Evolutionary conservation across 35 echinoderm and acorn worm genomes (phyloP), one percentile per base, ranked within the genome.

Genomic region (Amphiura filiformis): DNA sequence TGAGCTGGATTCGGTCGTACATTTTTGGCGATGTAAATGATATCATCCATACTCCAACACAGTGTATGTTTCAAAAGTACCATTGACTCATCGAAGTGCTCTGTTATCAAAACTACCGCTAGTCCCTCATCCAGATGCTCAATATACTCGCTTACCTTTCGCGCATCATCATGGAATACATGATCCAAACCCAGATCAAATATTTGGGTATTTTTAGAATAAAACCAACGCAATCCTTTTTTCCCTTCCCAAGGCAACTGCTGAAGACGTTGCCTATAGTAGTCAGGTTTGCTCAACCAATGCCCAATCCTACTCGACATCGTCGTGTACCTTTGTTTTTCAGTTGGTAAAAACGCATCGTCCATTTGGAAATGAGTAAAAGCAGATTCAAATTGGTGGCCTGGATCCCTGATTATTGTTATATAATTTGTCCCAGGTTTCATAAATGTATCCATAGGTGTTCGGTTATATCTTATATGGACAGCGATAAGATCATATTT

Each of bases 321-420:
- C 23, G 88, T 83, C 18, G 39, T 30, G 36, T 82, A 89, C 20
- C 75, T 47, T 1, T 38, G 35, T 52, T 40, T 38, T 35, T 77
- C 65, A 18, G 30, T 23, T 0, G 13, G 17, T 35, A 82, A 39
- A 22, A 96, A 92, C 0, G 82, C 57, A 38, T 89, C 82, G 31
- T 81, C 75, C 18, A 93, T 79, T 40, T 93, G 84, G 81, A 93
- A 97, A 56, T 84, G 75, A 0, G 78, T 80, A 49, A 97, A 93
- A 22, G 95, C 95, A 18, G 96, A 98, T 82, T 94, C 92, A 77
- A 98, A 98, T 79, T 98, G 96, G 18, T 38, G 23, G 15, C 39
- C 92, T n/a, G 96, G 96, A 9, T 98, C 92, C 39, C 96, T 44
- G 23, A 98, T 39, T n/a, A 91, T 92, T 18, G 96, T 98, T 61